A percentile compares a stretch with the other conserved stretches of the same genome.
phyloP scores from a whole-genome alignment of 2,888 invertebrate species.

The Drosophila mulleri region DNA sequence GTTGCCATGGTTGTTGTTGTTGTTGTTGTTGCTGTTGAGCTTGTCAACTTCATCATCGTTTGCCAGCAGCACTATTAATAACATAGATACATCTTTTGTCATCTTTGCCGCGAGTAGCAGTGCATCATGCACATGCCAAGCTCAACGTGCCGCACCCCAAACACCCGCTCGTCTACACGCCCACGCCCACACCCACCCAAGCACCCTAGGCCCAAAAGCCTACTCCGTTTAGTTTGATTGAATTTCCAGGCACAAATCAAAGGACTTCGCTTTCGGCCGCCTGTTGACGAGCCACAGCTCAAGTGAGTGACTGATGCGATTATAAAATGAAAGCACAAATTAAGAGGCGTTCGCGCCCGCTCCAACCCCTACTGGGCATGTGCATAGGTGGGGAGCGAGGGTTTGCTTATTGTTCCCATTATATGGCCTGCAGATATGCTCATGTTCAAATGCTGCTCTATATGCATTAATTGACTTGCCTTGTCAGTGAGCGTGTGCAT shows the following conservation, averaged over 20 bases:
- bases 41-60: constrained; percentile 63
- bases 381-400: neutral
- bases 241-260: constrained; percentile 55
- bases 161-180: constrained; percentile 2
- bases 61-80: constrained; percentile 78
- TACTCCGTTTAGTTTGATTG: constrained; percentile 51
- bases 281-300: constrained; percentile 53
- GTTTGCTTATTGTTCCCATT: neutral
- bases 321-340: constrained; percentile 67
- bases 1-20: neutral
- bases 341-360: constrained; percentile 39
- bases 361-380: neutral
- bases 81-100: constrained; percentile 76
- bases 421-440: constrained; percentile 21
- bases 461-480: constrained; percentile 52
- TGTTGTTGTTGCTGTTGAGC: constrained; percentile 5
- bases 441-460: constrained; percentile 3
- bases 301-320: constrained; percentile 64
- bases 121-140: constrained; percentile 6
- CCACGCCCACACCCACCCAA: neutral
- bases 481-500: neutral
- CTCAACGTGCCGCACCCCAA: neutral
- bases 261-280: constrained; percentile 27
- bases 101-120: constrained; percentile 44
- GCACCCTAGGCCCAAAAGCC: neutral